These are phyloP conservation scores for Botia kubotai DNA, from an alignment of 2,797 vertebrate genomes.

Conservation along the genomic window DNA sequence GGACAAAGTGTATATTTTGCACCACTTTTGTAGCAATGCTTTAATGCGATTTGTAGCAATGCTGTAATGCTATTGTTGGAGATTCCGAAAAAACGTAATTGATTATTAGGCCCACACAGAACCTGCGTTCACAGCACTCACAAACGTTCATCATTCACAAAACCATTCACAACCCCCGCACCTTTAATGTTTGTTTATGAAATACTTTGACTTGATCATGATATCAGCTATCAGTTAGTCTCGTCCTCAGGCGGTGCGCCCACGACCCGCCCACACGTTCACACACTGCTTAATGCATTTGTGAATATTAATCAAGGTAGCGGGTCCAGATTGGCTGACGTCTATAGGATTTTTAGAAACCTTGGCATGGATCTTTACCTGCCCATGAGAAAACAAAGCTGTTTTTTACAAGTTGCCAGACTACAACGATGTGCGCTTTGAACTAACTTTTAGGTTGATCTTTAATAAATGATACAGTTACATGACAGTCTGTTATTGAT, in stretches of 20 bases:
- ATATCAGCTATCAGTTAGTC: conserved; percentile 1
- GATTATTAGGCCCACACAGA: conserved; percentile 14
- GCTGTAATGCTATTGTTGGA: conserved; percentile 6
- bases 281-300: neutral
- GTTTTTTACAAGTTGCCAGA: too few species aligned
- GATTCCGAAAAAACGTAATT: neutral
- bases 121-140: neutral
- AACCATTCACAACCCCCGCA: neutral
- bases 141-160: neutral
- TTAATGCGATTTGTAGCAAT: neutral
- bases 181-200: neutral
- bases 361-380: neutral
- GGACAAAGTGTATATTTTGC: neutral
- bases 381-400: neutral
- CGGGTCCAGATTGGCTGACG: neutral
- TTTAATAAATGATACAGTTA: too few species aligned
- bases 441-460: too few species aligned
- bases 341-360: neutral
- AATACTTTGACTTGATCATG: conserved; percentile 3
- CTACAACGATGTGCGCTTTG: too few species aligned
- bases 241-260: neutral
- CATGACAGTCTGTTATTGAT: too few species aligned
- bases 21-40: neutral
- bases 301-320: neutral
- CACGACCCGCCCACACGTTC: neutral